Evolutionary conservation across 2,113 vertebrate species (phyloP), one percentile per base, ranked within the genome.

Genomic region (Rhabdornis inornatus): DNA sequence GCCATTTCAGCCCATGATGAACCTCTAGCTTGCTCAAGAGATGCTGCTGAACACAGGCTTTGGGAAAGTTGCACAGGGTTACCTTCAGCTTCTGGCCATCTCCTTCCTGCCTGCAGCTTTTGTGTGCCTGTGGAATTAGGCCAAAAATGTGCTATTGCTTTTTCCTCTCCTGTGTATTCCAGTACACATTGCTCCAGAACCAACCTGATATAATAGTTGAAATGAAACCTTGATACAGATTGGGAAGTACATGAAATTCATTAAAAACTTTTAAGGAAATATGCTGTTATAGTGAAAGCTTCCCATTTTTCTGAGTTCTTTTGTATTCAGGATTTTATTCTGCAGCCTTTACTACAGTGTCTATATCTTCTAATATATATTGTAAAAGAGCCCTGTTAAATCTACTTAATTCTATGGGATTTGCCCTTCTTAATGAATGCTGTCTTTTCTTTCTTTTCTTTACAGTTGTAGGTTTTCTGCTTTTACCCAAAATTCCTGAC

Each of bases 51-150:
- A 16, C 1, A 0, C 21, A 33, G n/a, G n/a, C 10, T 85, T 72
- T 18, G 8, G 57, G n/a, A 35, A 37, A 68, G 9, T 40, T 13
- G 3, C 16, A 1, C 0, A 1, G 60, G 18, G 8, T 31, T 31
- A 14, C 23, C 74, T 75, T 70, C 44, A 27, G 65, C 20, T 69
- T 42, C 12, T 55, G 40, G 13, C 30, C 17, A 7, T 7, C 44
- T 71, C 65, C 19, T 28, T 53, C 15, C 19, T 47, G 23, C n/a
- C 56, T 17, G 19, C 55, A 74, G 35, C 25, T 69, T 61, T 83
- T 50, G 39, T 52, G 7, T 19, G 13, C 1, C 0, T 13, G 63
- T 63, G 55, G 33, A 60, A 56, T 6, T 12, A 23, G 50, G 18
- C 37, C 22, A 57, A 40, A 79, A 72, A 20, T 31, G 13, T 25